Evolutionary conservation across 2,797 vertebrate genomes (phyloP), one percentile per base, ranked within the genome.

Genomic region (Acipenser transmontanus): DNA sequence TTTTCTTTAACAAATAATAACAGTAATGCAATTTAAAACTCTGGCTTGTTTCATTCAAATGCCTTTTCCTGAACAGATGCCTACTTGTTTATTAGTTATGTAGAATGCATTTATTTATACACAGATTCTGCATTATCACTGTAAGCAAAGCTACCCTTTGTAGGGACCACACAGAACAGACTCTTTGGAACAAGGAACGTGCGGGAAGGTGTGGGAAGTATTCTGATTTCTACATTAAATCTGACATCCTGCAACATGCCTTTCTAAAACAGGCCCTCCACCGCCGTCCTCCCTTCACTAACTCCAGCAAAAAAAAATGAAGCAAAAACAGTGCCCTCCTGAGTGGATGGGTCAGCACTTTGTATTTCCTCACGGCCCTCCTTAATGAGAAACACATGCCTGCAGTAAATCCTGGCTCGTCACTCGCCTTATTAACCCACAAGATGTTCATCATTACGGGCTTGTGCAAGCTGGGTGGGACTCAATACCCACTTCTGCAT

Each of bases 361-460:
- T 87, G 86, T 91, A 89, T 91, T 94, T 92, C 88, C 87, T 88
- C 83, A 85, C 74, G 59, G 57, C 74, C 78, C 74, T 74, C 70
- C 70, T 84, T 91, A 93, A 96, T 91, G 82, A 91, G 88, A 92
- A 91, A 85, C 91, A 93, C 84, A 91, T 89, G 84, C 70, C 17
- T 73, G 73, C 72, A 83, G 78, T 89, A 87, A 87, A 87, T 85
- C 85, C 86, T 85, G 79, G 63, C 59, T 0, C 61, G 68, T 79
- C 76, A 82, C 81, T 80, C 77, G 78, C 77, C 80, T 81, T 83
- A 85, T 86, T 86, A 89, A 86, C 82, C 77, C 71, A 80, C 80
- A 85, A 80, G 68, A 81, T 84, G 84, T 82, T 85, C 82, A 82
- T 85, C 83, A 85, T 77, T 75, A 82, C 85, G 77, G 84, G 80